phyloP scores from a whole-genome alignment of 2,797 vertebrate species.

The Phataginus tetradactyla region DNA sequence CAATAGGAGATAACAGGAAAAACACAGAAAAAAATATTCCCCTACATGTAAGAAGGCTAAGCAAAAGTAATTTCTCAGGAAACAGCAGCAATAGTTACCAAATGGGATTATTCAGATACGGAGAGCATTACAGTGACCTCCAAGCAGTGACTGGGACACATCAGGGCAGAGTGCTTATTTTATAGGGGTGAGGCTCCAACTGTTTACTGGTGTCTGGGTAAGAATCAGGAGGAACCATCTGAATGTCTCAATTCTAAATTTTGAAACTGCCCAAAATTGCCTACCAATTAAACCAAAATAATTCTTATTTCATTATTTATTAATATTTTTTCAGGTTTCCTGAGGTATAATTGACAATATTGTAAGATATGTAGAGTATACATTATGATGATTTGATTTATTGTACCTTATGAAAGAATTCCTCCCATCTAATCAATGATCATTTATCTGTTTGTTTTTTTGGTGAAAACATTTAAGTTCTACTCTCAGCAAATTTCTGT shows the following conservation, averaged over 20 bases:
- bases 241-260: conserved; percentile 46
- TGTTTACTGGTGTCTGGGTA: conserved; percentile 62
- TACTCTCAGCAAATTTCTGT: background rate
- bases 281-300: conserved; percentile 22
- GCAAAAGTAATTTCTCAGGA: conserved; percentile 61
- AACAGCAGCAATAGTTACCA: background rate
- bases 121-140: conserved; percentile 40
- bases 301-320: background rate
- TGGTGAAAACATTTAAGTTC: background rate
- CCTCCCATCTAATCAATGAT: background rate
- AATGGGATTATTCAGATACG: conserved; percentile 61
- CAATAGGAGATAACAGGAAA: conserved; percentile 58
- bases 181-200: conserved; percentile 54
- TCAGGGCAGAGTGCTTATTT: conserved; percentile 55
- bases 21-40: conserved; percentile 25
- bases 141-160: conserved; percentile 41
- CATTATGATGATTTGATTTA: background rate
- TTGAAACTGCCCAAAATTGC: conserved; percentile 56
- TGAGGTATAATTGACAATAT: background rate
- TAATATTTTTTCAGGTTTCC: background rate
- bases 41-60: conserved; percentile 66
- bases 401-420: background rate
- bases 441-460: background rate
- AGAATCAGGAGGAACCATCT: conserved; percentile 50
- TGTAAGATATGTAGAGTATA: background rate